phyloP scores from a whole-genome alignment of 2,113 vertebrate species.

The Actenoides hombroni region DNA sequence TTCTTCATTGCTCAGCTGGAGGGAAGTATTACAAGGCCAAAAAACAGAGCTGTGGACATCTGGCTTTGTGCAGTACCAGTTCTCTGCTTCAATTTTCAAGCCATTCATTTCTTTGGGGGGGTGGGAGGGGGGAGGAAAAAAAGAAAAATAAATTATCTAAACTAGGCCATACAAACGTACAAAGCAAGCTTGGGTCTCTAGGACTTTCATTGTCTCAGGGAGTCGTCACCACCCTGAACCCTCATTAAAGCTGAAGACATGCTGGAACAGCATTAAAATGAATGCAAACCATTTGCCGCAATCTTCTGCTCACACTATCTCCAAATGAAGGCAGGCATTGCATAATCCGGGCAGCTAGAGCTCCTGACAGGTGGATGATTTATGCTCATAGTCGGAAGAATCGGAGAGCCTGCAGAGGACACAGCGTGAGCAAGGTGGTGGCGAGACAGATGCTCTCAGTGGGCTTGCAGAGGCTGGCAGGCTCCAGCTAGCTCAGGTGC shows the following conservation, averaged over 20 bases:
- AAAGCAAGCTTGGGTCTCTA: slow-evolving; percentile 63
- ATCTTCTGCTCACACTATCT: slow-evolving; percentile 77
- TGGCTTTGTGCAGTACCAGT: slow-evolving; percentile 48
- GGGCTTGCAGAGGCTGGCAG: slow-evolving; percentile 83
- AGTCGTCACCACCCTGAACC: slow-evolving; percentile 71
- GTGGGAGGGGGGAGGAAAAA: not conserved
- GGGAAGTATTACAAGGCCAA: slow-evolving; percentile 56
- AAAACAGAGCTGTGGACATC: slow-evolving; percentile 63
- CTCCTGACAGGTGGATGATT: slow-evolving; percentile 90
- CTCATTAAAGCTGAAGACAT: slow-evolving; percentile 80
- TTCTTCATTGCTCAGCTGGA: slow-evolving; percentile 59
- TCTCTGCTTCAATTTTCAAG: slow-evolving; percentile 62
- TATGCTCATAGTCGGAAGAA: slow-evolving; percentile 87
- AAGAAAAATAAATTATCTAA: not conserved
- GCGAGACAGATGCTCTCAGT: slow-evolving; percentile 87
- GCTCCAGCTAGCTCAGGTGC: slow-evolving; percentile 82
- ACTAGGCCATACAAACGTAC: slow-evolving; percentile 33
- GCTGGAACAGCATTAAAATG: slow-evolving; percentile 75
- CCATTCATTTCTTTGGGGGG: slow-evolving; percentile 38
- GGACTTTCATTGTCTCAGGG: slow-evolving; percentile 73
- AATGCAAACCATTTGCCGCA: slow-evolving; percentile 77
- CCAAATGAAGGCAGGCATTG: slow-evolving; percentile 86
- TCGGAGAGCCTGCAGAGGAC: slow-evolving; percentile 81
- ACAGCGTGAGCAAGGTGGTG: slow-evolving; percentile 78
- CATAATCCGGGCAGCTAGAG: slow-evolving; percentile 82